Conservation (phyloP, 2,888 invertebrate genomes). For the Standfussiana lucernea region DNA sequence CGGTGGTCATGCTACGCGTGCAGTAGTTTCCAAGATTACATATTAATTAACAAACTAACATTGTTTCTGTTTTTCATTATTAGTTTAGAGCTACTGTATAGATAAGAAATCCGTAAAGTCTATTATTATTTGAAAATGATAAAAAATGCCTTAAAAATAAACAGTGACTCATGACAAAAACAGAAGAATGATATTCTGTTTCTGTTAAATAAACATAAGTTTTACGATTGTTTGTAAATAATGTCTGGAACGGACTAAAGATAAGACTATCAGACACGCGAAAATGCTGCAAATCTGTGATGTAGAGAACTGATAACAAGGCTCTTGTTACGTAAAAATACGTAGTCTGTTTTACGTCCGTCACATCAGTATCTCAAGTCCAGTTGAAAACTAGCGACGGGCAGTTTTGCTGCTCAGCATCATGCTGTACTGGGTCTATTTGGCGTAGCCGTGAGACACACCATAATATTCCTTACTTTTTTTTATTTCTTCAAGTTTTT, state of each 20-base stretch:
- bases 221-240: constrained; percentile 31
- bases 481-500: too few species aligned
- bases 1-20: too few species aligned
- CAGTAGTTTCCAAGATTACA: background rate
- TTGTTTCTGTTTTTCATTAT: constrained; percentile 31
- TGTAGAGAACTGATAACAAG: background rate
- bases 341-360: too few species aligned
- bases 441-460: too few species aligned
- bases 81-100: constrained; percentile 8
- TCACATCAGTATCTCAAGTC: too few species aligned
- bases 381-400: too few species aligned
- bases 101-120: constrained; percentile 24
- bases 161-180: constrained; percentile 22
- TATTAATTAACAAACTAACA: background rate
- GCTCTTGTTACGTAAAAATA: background rate
- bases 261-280: constrained; percentile 18
- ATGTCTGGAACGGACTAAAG: constrained; percentile 7
- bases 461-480: too few species aligned
- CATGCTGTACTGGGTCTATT: too few species aligned
- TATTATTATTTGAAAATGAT: constrained; percentile 27
- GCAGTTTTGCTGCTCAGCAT: too few species aligned
- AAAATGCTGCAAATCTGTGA: background rate
- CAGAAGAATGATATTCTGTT: background rate
- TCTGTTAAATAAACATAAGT: constrained; percentile 9
- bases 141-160: constrained; percentile 12